A percentile compares a stretch with the other conserved stretches of the same genome.
Evolutionary conservation across 2,888 invertebrate species (phyloP).

Genomic region (Digitonthophagus gazella): DNA sequence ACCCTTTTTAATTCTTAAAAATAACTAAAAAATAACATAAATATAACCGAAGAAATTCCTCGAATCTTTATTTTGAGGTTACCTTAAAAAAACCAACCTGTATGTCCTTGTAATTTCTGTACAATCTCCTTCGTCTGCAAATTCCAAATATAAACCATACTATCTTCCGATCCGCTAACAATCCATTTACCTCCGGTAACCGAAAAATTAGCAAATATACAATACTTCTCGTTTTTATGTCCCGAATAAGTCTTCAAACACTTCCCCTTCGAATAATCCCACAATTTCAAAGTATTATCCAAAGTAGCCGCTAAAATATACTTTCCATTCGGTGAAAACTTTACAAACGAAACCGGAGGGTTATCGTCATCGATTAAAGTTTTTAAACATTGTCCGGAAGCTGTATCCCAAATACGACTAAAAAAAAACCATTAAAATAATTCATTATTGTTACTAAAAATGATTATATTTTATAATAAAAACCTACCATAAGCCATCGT

Average conservation of each 20-base stretch:
- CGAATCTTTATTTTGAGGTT: too few species aligned
- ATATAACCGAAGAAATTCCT: too few species aligned
- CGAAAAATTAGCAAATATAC: conserved; percentile 99
- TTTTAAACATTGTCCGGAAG: conserved; percentile 98
- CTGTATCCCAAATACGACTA: conserved; percentile 99
- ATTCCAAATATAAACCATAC: conserved; percentile 99
- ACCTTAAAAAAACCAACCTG: conserved; percentile 75
- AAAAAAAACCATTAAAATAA: conserved; percentile 39
- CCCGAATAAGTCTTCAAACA: conserved; percentile 98
- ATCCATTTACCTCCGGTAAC: conserved; percentile 99
- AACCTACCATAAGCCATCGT: conserved; percentile 92
- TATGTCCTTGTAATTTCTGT: conserved; percentile 94
- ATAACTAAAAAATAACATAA: too few species aligned
- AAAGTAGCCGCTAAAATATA: conserved; percentile 97
- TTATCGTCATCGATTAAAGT: conserved; percentile 99
- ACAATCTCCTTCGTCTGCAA: conserved; percentile 99
- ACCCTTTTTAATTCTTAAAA: too few species aligned
- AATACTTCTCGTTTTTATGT: conserved; percentile 98
- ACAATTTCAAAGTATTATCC: conserved; percentile 96
- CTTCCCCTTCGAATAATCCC: conserved; percentile 99
- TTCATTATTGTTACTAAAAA: background rate
- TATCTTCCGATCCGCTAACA: conserved; percentile 99
- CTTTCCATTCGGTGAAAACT: conserved; percentile 99
- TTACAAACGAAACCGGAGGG: conserved; percentile 98
- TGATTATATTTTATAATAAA: conserved; percentile 17